Base-by-base conservation (phyloP, 2,113 vertebrate genomes). In the Tetraodon nigroviridis region DNA sequence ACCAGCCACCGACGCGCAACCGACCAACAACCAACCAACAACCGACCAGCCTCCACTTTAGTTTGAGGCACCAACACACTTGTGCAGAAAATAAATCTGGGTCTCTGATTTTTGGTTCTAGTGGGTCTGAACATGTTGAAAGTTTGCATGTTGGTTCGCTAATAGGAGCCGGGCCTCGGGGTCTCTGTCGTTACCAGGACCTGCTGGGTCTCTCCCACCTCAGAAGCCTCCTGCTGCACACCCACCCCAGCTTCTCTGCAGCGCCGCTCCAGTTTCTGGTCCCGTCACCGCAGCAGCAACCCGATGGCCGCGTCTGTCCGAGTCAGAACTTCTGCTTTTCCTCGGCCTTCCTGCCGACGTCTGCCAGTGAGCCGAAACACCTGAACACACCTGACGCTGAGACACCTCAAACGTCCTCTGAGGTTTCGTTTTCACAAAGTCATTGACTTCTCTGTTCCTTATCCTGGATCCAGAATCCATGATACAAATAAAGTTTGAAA, bases 141-240 rank as follows among this genome's bases (percentile, higher is more conserved):
- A 32, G 29, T 32, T 6, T 32, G 29, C 8, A 32, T 32, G 8
- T 32, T 32, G 6, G 8, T 32, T 2, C 6, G 8, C 5, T 32
- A 32, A 1, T 32, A 6, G 8, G 12, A 37, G 8, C 32, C 11
- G 32, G 11, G 12, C 32, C 32, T 37, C 6, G 1, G 32, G 32
- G 32, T 10, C 12, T 37, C 8, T 46, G 15, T 16, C 13, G 50
- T 67, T 69, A 58, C 20, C 90, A 96, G 95, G 92, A 93, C 68
- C 83, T 94, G 85, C 84, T 92, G 73, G 90, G 41, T 42, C 45
- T 94, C 79, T 92, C 93, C 18, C 91, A 90, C 0, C 90, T 92
- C 22, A 71, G 78, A 50, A 78, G 76, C 16, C 49, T 82, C 7
- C 44, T 86, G 46, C 75, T 82, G 46, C 85, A 81, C 57, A 85